Base-by-base conservation (phyloP, 2,888 invertebrate genomes). In the Rhyacophila evoluta region DNA sequence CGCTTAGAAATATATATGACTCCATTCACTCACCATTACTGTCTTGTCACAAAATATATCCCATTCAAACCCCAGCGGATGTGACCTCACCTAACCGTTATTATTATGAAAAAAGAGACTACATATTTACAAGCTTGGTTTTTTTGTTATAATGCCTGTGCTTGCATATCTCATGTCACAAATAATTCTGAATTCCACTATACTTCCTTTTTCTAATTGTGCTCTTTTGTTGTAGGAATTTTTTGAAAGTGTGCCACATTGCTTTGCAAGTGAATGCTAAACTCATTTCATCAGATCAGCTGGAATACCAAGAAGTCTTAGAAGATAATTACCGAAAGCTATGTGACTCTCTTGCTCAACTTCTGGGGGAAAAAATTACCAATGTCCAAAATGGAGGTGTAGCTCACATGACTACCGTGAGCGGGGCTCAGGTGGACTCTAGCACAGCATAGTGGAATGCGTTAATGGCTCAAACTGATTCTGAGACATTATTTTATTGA, bases 231-330 rank as follows among this genome's bases (percentile, higher is more conserved):
- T 89, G 8, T 89, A 97, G 97, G 85, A 95, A 97, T 85, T 97
- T 98, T 88, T 92, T 98, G 83, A 94, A 94, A 81, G 94, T 97
- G 68, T 98, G 98, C 87, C 95, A 96, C 84, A 94, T 95, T 3
- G 98, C 97, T 0, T 88, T 98, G 41, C 95, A 96, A 85, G 91
- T 97, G 75, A 98, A 98, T 88, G 94, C 94, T 55, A 94, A 95
- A 84, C 92, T 98, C 82, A 96, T 98, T 84, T 93, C 93, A 81
- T 92, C 93, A 1, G 98, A 98, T 87, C 98, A 98, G 86, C 92
- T 94, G 73, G 95, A 97, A 83, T 98, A 98, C 86, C 98, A 98
- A 85, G 95, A 95, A 85, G 95, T 95, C 4, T 88, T 98, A 37
- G 93, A 95, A 83, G 91, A 94, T 67, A 97, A 97, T 87, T 97